These are phyloP conservation scores for Parauchenoglanis ngamensis DNA, from an alignment of 2,797 vertebrate species.

Conservation along the genomic window DNA sequence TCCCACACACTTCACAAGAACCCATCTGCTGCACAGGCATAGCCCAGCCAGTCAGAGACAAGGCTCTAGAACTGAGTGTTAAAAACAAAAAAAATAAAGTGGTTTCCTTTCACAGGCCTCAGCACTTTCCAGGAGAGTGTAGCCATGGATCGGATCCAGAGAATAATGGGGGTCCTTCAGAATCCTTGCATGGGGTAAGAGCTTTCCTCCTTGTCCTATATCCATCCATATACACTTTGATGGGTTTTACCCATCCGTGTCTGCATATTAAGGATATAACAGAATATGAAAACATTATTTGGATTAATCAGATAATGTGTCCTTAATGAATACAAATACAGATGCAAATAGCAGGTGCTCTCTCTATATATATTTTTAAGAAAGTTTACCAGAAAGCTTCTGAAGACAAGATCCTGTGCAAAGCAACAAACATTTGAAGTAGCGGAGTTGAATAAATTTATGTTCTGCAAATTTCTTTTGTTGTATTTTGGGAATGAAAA, in stretches of 20 bases:
- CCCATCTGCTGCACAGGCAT: slow-evolving; percentile 71
- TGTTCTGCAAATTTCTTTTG: not conserved
- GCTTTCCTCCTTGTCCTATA: slow-evolving; percentile 37
- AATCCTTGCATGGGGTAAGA: slow-evolving; percentile 81
- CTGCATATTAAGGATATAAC: not conserved
- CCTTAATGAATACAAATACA: not conserved
- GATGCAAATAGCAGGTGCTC: not conserved
- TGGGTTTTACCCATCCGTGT: not conserved
- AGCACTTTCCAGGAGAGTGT: slow-evolving; percentile 85
- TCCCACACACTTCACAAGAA: slow-evolving; percentile 61
- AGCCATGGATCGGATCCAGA: slow-evolving; percentile 82
- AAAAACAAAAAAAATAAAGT: slow-evolving; percentile 51
- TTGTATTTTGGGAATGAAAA: not conserved
- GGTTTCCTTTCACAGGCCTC: slow-evolving; percentile 74
- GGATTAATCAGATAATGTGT: not conserved
- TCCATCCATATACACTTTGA: slow-evolving; percentile 9
- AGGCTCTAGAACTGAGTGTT: slow-evolving; percentile 56
- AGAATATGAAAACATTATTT: not conserved
- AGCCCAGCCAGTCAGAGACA: slow-evolving; percentile 62
- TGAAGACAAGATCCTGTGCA: not conserved
- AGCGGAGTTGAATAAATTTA: not conserved
- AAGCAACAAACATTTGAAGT: not conserved
- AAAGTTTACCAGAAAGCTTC: not conserved
- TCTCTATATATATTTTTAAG: not conserved
- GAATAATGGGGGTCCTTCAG: slow-evolving; percentile 82